Conservation (phyloP, 1,140 invertebrate species). For the Capitella teleta region DNA sequence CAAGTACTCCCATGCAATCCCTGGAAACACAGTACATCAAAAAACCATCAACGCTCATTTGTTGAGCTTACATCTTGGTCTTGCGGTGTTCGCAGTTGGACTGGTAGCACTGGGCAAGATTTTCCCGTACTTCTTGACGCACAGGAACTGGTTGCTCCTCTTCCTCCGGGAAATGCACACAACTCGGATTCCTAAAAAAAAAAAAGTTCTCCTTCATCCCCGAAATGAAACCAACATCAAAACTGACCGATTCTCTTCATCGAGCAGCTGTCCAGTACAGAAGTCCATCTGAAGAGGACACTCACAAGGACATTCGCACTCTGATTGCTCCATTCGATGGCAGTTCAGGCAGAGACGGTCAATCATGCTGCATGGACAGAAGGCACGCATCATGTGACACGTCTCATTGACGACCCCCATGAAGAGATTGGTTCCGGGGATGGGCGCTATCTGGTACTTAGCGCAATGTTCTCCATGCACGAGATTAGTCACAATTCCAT, state of each 20-base stretch:
- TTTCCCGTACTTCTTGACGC: not conserved
- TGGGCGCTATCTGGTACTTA: conserved; percentile 64
- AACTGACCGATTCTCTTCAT: conserved; percentile 32
- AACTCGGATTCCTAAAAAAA: too few relatives aligned
- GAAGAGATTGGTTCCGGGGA: conserved; percentile 76
- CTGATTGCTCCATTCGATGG: conserved; percentile 83
- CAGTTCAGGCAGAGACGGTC: conserved; percentile 83
- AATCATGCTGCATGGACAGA: conserved; percentile 84
- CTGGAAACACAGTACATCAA: conserved; percentile 21
- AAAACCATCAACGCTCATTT: not conserved
- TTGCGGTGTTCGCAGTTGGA: not conserved
- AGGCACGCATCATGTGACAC: conserved; percentile 64
- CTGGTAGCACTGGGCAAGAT: not conserved
- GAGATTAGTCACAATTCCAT: conserved; percentile 61
- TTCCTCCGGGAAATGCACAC: too few relatives aligned
- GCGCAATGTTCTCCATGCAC: conserved; percentile 79
- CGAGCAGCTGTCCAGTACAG: conserved; percentile 41
- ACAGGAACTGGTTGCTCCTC: too few relatives aligned
- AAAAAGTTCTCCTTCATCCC: too few relatives aligned
- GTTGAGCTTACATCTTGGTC: conserved; percentile 1
- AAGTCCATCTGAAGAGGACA: conserved; percentile 64
- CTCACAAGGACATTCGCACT: conserved; percentile 91
- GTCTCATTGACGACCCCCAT: conserved; percentile 77
- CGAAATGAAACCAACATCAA: too few relatives aligned
- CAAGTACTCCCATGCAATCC: conserved; percentile 69